Base-by-base conservation (phyloP, 2,888 invertebrate genomes). In the Sericinus montela region DNA sequence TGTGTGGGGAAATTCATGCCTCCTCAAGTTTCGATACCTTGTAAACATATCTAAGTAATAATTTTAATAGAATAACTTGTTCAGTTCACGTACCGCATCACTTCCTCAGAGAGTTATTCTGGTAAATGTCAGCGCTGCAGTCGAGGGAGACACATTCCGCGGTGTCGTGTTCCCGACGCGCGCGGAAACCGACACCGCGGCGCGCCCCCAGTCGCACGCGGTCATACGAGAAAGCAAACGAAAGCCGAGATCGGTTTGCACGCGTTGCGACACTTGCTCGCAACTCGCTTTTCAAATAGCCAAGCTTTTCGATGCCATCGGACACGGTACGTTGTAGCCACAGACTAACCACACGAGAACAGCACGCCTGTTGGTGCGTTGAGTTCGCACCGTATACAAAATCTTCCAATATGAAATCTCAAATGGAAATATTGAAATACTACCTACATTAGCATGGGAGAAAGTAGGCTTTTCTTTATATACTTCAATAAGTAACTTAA, bases 191-290 rank as follows among this genome's bases (percentile, higher is more conserved):
- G 35, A 35, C 3, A 35, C 19, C 19, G 65, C 64, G 54, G 4
- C 25, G 28, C 13, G 39, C 25, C 16, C n/a, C 35, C 8, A 28
- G 36, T 40, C n/a, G 28, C 13, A 11, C 55, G 57, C 65, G 62
- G 65, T 64, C 65, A 62, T 62, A 64, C 72, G 78, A 72, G 46
- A 79, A 80, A 80, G 78, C 73, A 62, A 74, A 77, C 67, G 80
- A 80, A 80, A 82, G 80, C 75, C 72, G 75, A 71, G 75, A 71
- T 73, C 72, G 75, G 73, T 80, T 77, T 79, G 76, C 65, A 72
- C 48, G 58, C 53, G 55, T 55, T 47, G 46, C 51, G 49, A 52
- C 54, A 54, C 46, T 30, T 16, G 16, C 37, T 11, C 25, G 36
- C 15, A 28, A 13, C 13, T 16, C 35, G 13, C 25, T 19, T 14